Evolutionary conservation across 2,113 vertebrate genomes (phyloP), one percentile per base, ranked within the genome.

Genomic region (Zosterops pallidus): DNA sequence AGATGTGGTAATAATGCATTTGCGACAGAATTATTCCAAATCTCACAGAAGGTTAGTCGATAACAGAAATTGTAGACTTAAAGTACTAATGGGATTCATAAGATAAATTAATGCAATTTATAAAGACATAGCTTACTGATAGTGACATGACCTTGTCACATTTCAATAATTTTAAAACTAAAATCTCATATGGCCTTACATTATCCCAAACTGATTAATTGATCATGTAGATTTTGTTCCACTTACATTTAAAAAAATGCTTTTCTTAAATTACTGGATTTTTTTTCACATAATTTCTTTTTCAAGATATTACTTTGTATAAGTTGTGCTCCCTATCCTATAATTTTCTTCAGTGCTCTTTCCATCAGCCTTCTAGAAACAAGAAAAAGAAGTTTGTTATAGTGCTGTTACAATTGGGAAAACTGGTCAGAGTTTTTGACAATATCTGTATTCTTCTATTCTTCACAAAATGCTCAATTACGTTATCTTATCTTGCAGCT

Each of bases 101-200:
- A 83, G 12, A 62, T 50, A 68, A 65, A 23, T 33, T 77, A 1
- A 35, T 55, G 16, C 22, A 85, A 83, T 70, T 83, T 77, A 29
- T 39, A 72, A 85, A 69, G 37, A 26, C 35, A 65, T 33, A 53
- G 18, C 26, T 69, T 80, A 50, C 25, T 29, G 9, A 4, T 77
- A 77, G 16, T 57, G 12, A 13, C 39, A 83, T 50, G 59, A 8
- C 2, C 62, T 65, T 85, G 7, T 42, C 41, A 42, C 23, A 5
- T 76, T 71, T 83, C 75, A 82, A 77, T 74, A 39, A 12, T 92
- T 77, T 65, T 59, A 90, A 25, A 80, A 80, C 9, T 59, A 90
- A 25, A 80, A 80, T 11, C 3, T 35, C 74, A 72, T 62, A 24
- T 56, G 35, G 13, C 42, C 10, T 87, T 71, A 12, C 12, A 24